Base-by-base conservation (phyloP, 2,113 vertebrate genomes). In the Condylura cristata region DNA sequence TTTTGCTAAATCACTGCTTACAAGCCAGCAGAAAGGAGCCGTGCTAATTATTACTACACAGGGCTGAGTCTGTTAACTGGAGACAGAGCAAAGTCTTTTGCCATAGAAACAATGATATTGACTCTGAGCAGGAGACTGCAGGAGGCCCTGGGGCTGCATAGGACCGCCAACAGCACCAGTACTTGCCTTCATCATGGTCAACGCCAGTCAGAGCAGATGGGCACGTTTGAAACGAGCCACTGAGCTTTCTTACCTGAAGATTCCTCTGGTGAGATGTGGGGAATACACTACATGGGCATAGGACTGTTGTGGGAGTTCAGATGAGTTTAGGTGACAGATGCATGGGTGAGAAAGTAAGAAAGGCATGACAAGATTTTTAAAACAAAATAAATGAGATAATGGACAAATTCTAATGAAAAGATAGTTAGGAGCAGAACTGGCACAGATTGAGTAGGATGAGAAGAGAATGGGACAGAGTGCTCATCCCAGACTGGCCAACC, bases 101-200 rank as follows among this genome's bases (percentile, higher is more conserved):
- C 56, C 56, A 66, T 18, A n/a, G 51, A 39, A 58, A 16, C 4
- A n/a, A 16, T 39, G 14, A 26, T n/a, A 56, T n/a, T 80, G 48
- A 63, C 53, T 39, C 26, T 44, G 60, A 37, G 16, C 34, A 13
- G 34, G 28, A 2, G 18, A 30, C 63, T 1, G 28, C 0, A 34
- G 51, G 32, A 74, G 41, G 22, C 56, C 86, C 53, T 56, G 39
- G 58, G 37, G 14, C 24, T 28, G 13, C 37, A 3, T 5, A 8
- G 0, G 18, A 5, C 24, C 9, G 0, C 44, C 11, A 17, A 11
- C 34, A 20, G 94, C 76, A 66, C 10, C 22, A 2, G 8, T 3
- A 1, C 24, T 26, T 51, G 71, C 18, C 46, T 41, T 70, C n/a
- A 26, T 70, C n/a, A 26, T 13, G n/a, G 46, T 1, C 16, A 41